These are phyloP conservation scores for Planiliza haematocheilus DNA, from an alignment of 2,113 vertebrate genomes.

Conservation along the genomic window DNA sequence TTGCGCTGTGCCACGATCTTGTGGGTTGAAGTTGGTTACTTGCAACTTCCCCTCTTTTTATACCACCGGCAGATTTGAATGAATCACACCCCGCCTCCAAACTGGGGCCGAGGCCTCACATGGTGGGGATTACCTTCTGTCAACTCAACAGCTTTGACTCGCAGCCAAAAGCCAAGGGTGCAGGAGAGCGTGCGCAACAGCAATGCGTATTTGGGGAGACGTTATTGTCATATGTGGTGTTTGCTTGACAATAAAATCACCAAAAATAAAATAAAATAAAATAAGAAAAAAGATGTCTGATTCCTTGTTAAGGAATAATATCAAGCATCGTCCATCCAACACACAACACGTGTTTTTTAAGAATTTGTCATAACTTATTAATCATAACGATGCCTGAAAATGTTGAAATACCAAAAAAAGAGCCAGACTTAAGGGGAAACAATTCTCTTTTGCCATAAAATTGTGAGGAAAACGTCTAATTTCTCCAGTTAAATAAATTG, in stretches of 20 bases:
- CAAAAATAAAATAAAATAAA: neutral
- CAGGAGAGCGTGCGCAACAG: constrained; percentile 35
- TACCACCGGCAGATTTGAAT: constrained; percentile 90
- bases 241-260: neutral
- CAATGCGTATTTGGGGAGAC: constrained; percentile 1
- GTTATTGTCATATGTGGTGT: neutral
- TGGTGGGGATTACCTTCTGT: constrained; percentile 91
- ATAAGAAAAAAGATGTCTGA: no score
- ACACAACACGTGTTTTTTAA: no score
- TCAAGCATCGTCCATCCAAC: no score
- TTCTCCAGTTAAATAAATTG: no score
- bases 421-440: no score
- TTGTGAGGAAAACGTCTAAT: no score
- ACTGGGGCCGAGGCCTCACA: constrained; percentile 91
- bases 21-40: constrained; percentile 77
- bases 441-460: no score
- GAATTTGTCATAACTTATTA: no score
- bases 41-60: constrained; percentile 88
- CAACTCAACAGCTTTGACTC: constrained; percentile 66
- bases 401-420: no score
- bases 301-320: no score
- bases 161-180: constrained; percentile 56
- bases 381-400: no score
- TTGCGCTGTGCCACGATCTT: constrained; percentile 79
- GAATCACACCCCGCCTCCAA: constrained; percentile 94